Evolutionary conservation across 2,113 vertebrate species (phyloP).

Genomic region (Clarias batrachus): DNA sequence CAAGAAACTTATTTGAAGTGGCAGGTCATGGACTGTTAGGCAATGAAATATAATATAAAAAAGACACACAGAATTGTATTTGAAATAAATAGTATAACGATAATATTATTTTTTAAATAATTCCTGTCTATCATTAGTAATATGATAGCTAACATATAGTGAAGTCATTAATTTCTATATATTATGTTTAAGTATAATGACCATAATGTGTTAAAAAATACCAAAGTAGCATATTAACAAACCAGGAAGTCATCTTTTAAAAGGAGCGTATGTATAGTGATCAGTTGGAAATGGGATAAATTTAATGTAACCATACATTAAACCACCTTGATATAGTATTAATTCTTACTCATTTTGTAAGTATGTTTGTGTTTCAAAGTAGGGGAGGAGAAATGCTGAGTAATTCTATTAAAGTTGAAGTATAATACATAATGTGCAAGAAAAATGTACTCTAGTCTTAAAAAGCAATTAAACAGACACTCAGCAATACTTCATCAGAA

Average conservation of each 20-base stretch:
- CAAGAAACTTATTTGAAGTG: neutral
- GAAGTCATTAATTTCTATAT: neutral
- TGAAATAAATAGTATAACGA: neutral
- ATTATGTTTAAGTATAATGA: neutral
- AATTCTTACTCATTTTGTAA: neutral
- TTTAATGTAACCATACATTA: neutral
- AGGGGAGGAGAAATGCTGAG: neutral
- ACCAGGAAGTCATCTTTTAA: neutral
- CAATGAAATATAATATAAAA: neutral
- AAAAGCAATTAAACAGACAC: neutral
- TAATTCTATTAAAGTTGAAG: neutral
- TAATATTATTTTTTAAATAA: neutral
- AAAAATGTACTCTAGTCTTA: neutral
- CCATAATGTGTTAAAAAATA: neutral
- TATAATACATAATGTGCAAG: neutral
- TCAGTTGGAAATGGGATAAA: neutral
- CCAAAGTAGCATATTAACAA: neutral
- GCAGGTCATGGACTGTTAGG: neutral
- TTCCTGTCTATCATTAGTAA: neutral
- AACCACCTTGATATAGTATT: neutral
- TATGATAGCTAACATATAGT: neutral
- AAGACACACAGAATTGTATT: neutral
- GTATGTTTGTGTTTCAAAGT: neutral
- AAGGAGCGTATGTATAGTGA: neutral
- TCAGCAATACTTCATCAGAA: neutral